Base-by-base conservation (phyloP, 1,140 invertebrate genomes). In the Drosophila setifemur region DNA sequence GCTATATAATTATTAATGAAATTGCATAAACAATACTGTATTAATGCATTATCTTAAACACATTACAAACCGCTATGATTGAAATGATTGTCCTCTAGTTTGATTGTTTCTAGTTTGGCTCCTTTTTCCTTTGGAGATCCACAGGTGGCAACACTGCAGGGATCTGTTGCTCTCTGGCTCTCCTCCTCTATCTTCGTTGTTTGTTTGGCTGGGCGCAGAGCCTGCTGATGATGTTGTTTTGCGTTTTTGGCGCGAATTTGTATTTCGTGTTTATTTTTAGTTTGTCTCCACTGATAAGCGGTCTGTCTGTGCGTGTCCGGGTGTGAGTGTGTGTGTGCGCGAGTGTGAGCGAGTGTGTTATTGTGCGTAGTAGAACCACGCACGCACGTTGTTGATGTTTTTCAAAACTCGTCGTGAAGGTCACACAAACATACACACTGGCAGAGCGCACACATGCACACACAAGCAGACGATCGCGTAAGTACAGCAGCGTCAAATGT, bases 201-300 rank as follows among this genome's bases (percentile, higher is more conserved):
- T 81, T 81, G 64, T 74, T 70, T 74, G 43, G 52, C 29, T 64
- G 47, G 19, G 47, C 31, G 43, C 69, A 61, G 50, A 26, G 40
- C 52, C 52, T 39, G 52, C 64, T 70, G 64, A 45, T 45, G 44
- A 21, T 70, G 26, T 83, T 67, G 70, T 49, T 64, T 45, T 70
- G 6, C 48, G 43, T 73, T 83, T 35, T 85, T 83, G 79, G 79
- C 79, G 79, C 64, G 70, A 85, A 71, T 61, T 74, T 52, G 37
- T 85, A 42, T 71, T 71, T 72, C 58, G 58, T 78, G 60, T 73
- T 83, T 83, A 83, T 82, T 82, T 82, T 85, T 83, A 83, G 73
- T 52, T 39, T 14, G 49, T 74, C 53, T 60, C 40, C 49, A 58
- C 74, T 83, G 79, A 83, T 83, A 83, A 83, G 79, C 68, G 40